These are phyloP conservation scores for Odontomyia ornata DNA, from an alignment of 2,888 invertebrate species.

Conservation along the genomic window DNA sequence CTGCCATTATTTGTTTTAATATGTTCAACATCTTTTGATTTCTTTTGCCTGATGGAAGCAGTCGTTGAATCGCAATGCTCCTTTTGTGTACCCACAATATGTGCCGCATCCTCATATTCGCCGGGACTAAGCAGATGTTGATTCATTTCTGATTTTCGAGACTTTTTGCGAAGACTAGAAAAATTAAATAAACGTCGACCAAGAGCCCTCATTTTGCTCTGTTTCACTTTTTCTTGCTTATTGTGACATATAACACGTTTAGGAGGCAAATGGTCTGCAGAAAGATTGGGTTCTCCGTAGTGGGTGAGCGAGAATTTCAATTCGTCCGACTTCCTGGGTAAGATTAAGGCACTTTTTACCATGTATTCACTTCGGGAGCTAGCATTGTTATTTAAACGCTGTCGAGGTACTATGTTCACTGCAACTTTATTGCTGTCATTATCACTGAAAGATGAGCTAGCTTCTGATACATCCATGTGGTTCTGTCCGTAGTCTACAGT, in stretches of 20 bases:
- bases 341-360: conserved; percentile 53
- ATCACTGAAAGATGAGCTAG: conserved; percentile 42
- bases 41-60: neutral
- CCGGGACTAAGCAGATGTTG: conserved; percentile 24
- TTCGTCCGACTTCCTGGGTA: conserved; percentile 58
- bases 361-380: conserved; percentile 37
- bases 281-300: neutral
- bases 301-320: conserved; percentile 25
- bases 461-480: conserved; percentile 25
- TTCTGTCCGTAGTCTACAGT: conserved; percentile 22
- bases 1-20: neutral
- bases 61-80: neutral
- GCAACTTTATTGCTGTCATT: conserved; percentile 24
- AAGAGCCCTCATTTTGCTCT: conserved; percentile 16
- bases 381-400: neutral
- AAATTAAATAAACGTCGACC: conserved; percentile 45
- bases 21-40: neutral
- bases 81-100: neutral
- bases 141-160: conserved; percentile 24
- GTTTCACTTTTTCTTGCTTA: neutral
- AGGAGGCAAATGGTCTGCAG: neutral
- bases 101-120: conserved; percentile 8
- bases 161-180: conserved; percentile 44
- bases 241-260: conserved; percentile 13
- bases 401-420: conserved; percentile 40